Conservation (phyloP, 2,797 vertebrate species). For the Mus minutoides region DNA sequence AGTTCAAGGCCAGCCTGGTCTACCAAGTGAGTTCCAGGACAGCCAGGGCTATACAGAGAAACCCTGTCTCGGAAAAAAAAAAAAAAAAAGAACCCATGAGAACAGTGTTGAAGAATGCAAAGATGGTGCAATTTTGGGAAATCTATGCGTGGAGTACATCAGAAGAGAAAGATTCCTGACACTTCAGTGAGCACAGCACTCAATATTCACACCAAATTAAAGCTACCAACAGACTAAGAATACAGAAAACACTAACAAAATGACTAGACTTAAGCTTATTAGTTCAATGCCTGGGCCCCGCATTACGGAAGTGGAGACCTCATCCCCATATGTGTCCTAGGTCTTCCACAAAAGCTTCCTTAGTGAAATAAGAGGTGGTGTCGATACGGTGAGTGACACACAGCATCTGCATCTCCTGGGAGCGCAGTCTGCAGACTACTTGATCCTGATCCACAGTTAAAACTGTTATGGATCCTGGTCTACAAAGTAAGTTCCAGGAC, state of each 20-base stretch:
- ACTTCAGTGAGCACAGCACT: not conserved
- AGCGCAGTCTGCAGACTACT: not conserved
- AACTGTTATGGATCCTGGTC: not conserved
- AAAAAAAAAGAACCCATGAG: not conserved
- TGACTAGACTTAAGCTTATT: not conserved
- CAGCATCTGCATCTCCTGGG: not conserved
- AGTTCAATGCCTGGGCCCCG: not conserved
- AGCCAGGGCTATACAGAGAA: no score
- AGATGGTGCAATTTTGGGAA: not conserved
- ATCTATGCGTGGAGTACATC: not conserved
- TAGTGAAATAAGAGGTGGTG: not conserved
- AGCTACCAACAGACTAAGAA: not conserved
- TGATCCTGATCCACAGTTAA: not conserved
- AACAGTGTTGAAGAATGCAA: constrained; percentile 19
- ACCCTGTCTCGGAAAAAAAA: no score
- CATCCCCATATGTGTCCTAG: not conserved
- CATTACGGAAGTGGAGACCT: not conserved
- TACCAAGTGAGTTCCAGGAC: no score
- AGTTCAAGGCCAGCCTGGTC: no score
- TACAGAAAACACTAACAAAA: not conserved
- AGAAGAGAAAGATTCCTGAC: not conserved
- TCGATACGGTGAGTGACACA: not conserved
- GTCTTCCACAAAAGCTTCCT: not conserved
- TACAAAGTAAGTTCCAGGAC: not conserved
- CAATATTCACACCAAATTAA: not conserved